phyloP scores from a whole-genome alignment of 1,140 invertebrate genomes.

The Phthorimaea operculella region DNA sequence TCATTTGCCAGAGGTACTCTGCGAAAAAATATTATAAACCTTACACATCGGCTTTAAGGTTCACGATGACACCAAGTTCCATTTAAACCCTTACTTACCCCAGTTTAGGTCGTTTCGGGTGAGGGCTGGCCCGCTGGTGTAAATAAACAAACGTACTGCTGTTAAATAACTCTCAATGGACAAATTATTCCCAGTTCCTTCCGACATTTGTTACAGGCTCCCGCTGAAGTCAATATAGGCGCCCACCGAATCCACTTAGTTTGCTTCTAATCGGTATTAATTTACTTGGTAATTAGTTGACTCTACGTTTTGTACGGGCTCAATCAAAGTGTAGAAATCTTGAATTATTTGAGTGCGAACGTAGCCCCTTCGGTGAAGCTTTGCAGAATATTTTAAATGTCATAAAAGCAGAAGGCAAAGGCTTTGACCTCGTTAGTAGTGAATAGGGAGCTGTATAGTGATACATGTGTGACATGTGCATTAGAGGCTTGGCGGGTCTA shows the following conservation, averaged over 20 bases:
- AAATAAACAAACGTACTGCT: constrained; percentile 35
- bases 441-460: background rate
- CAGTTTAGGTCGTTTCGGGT: constrained; percentile 20
- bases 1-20: constrained; percentile 16
- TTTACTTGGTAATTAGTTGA: background rate
- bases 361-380: too few species aligned
- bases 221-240: background rate
- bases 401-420: background rate
- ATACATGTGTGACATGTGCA: background rate
- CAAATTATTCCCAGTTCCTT: constrained; percentile 29
- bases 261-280: background rate
- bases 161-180: constrained; percentile 35
- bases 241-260: background rate
- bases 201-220: constrained; percentile 20
- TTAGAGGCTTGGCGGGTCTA: background rate
- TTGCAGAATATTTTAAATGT: too few species aligned
- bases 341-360: too few species aligned
- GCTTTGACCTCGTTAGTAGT: background rate
- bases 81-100: constrained; percentile 8
- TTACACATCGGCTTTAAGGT: background rate
- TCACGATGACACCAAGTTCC: background rate
- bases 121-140: constrained; percentile 20
- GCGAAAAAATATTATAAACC: background rate
- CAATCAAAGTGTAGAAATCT: too few species aligned
- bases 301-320: too few species aligned